These are phyloP conservation scores for Campoplex capitator DNA, from an alignment of 2,888 invertebrate species.

Conservation along the genomic window DNA sequence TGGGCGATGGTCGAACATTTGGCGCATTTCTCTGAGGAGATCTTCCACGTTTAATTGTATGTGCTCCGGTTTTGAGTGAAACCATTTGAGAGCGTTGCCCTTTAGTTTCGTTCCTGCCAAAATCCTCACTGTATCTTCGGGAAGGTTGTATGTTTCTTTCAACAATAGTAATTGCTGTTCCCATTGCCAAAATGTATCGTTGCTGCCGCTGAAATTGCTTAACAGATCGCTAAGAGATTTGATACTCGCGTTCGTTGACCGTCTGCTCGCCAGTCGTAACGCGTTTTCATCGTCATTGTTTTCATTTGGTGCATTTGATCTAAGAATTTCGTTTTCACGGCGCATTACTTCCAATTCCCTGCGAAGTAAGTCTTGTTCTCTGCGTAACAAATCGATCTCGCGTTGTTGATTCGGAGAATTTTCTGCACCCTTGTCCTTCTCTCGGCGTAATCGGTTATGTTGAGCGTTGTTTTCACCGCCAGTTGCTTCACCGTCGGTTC, in stretches of 20 bases:
- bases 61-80: constrained; percentile 66
- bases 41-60: constrained; percentile 6
- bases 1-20: constrained; percentile 62
- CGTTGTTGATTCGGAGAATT: not conserved
- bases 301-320: not conserved
- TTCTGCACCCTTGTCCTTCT: not conserved
- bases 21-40: constrained; percentile 55
- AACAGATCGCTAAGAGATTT: constrained; percentile 14
- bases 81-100: constrained; percentile 63
- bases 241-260: not conserved
- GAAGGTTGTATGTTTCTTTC: constrained; percentile 36
- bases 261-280: not conserved
- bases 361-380: constrained; percentile 34
- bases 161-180: not conserved
- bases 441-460: not conserved
- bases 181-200: constrained; percentile 18
- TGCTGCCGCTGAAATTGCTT: constrained; percentile 18
- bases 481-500: not conserved
- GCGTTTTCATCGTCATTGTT: not conserved
- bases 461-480: not conserved
- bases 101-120: constrained; percentile 61
- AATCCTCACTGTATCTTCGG: constrained; percentile 49
- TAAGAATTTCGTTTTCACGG: not conserved
- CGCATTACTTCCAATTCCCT: constrained; percentile 18
- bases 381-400: constrained; percentile 20